phyloP scores from a whole-genome alignment of 2,888 invertebrate species.

The Macrophya annulata region DNA sequence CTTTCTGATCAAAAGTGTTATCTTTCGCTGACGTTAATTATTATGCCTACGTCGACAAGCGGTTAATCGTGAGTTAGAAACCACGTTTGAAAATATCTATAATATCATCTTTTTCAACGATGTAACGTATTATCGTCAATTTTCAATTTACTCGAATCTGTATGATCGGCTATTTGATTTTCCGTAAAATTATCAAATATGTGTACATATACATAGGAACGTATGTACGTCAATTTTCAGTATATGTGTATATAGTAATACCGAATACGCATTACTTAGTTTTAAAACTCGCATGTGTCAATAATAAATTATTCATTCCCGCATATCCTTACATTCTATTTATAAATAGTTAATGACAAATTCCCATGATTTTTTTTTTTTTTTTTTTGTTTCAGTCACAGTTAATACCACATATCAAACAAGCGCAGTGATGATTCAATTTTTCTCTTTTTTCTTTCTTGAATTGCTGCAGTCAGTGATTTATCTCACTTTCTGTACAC shows the following conservation, averaged over 20 bases:
- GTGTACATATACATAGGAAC: too few relatives aligned
- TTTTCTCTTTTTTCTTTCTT: conserved; percentile 6
- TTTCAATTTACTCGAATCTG: neutral
- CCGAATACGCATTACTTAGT: neutral
- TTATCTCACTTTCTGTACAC: neutral
- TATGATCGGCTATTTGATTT: neutral
- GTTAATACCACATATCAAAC: conserved; percentile 6
- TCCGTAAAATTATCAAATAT: too few relatives aligned
- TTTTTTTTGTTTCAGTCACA: neutral
- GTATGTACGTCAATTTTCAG: neutral
- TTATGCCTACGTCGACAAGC: conserved; percentile 25
- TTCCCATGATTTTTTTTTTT: neutral
- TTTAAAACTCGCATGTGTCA: neutral
- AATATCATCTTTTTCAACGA: neutral
- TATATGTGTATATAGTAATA: neutral
- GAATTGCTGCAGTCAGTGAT: neutral
- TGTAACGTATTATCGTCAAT: neutral
- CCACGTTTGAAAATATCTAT: neutral
- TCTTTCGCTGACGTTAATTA: conserved; percentile 23
- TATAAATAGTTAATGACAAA: neutral
- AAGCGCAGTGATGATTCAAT: conserved; percentile 6
- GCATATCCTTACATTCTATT: neutral
- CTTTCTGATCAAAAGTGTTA: neutral
- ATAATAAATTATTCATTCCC: neutral
- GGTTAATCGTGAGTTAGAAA: neutral